phyloP scores from a whole-genome alignment of 1,140 invertebrate species.

The Neomicropteryx cornuta region DNA sequence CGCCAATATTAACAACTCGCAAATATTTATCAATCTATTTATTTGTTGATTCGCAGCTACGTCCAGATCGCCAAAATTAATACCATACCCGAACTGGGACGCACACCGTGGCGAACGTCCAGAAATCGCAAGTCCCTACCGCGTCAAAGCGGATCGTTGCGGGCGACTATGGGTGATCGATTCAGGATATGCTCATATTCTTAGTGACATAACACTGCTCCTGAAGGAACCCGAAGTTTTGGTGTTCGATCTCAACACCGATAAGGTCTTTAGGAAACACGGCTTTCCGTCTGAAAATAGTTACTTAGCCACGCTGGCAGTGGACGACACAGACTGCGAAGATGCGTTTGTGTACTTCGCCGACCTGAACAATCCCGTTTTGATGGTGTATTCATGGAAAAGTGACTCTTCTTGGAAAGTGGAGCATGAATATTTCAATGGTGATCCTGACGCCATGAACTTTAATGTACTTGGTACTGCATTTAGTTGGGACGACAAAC shows the following conservation, averaged over 20 bases:
- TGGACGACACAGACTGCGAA: constrained; percentile 56
- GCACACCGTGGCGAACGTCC: constrained; percentile 48
- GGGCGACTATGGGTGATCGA: constrained; percentile 67
- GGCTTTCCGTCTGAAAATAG: constrained; percentile 49
- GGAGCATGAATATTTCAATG: constrained; percentile 57
- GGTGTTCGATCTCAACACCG: constrained; percentile 62
- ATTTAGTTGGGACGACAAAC: constrained; percentile 64
- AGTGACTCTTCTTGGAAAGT: constrained; percentile 55
- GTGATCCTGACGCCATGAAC: constrained; percentile 54
- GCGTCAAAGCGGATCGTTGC: constrained; percentile 59
- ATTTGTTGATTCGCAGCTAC: no score
- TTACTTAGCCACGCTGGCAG: constrained; percentile 63
- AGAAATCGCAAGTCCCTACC: constrained; percentile 63
- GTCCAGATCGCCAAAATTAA: constrained; percentile 57
- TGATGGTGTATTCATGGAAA: constrained; percentile 61
- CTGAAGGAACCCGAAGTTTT: constrained; percentile 50
- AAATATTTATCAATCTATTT: no score
- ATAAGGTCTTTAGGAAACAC: constrained; percentile 51
- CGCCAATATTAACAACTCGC: no score
- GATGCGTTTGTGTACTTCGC: constrained; percentile 54
- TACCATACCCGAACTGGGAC: constrained; percentile 65
- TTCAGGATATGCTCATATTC: constrained; percentile 51
- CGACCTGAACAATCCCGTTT: constrained; percentile 51
- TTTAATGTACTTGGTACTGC: constrained; percentile 59
- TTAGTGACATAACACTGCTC: constrained; percentile 32